These are phyloP conservation scores for Brotula barbata DNA, from an alignment of 2,797 vertebrate species.

Conservation along the genomic window DNA sequence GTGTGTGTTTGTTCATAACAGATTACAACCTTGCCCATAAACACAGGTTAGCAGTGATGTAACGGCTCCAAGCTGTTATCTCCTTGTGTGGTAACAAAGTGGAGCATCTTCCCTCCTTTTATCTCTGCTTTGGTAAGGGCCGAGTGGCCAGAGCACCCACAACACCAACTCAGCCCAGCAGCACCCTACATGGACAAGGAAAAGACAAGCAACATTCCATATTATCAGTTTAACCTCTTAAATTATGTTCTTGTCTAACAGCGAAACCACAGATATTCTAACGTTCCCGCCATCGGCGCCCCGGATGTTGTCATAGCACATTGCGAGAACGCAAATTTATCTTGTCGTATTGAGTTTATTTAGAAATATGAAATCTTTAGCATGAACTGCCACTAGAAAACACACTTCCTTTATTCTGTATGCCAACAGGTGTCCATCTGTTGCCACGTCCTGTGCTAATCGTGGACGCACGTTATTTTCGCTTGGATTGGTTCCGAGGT, in stretches of 20 bases:
- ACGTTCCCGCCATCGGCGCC: too few species aligned
- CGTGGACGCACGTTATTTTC: too few species aligned
- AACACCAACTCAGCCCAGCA: slow-evolving; percentile 21
- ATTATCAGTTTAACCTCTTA: background rate
- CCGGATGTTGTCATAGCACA: too few species aligned
- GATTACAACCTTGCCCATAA: background rate
- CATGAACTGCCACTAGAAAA: too few species aligned
- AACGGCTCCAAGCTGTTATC: background rate
- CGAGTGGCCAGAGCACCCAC: slow-evolving; percentile 28
- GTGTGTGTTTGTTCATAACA: background rate
- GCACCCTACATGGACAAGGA: slow-evolving; percentile 43
- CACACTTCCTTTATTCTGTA: too few species aligned
- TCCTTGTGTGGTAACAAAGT: slow-evolving; percentile 51
- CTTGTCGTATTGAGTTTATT: too few species aligned
- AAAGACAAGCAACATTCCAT: background rate
- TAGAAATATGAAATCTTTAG: too few species aligned
- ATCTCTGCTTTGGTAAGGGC: slow-evolving; percentile 14
- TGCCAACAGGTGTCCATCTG: too few species aligned
- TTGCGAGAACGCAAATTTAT: too few species aligned
- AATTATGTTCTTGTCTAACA: background rate
- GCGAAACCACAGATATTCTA: background rate
- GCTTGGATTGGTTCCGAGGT: background rate
- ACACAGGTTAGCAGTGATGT: slow-evolving; percentile 17
- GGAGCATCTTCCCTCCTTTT: background rate
- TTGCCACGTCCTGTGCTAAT: too few species aligned